Evolutionary conservation across 2,888 invertebrate species (phyloP), one percentile per base, ranked within the genome.

Genomic region (Flexamia atlantica): DNA sequence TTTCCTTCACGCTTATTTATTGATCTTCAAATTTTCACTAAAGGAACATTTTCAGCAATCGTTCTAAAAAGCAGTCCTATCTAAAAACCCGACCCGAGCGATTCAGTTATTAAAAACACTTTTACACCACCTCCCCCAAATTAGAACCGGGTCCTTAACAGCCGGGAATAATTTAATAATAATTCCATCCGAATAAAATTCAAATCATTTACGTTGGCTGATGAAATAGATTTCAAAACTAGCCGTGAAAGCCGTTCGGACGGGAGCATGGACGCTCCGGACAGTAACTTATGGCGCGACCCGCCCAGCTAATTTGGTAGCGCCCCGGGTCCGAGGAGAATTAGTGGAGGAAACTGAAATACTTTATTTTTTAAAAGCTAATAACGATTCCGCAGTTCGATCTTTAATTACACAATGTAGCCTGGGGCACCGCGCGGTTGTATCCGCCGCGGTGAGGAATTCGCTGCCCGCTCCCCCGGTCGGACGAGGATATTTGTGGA

Each of bases 281-380:
- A 36, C 36, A 40, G 36, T 70, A 70, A 70, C 40, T 70, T 70
- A 70, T 40, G 70, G 40, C 36, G 20, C 70, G 36, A 12, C 36
- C 70, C 70, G 70, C 70, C 70, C 70, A 70, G 70, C 36, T 70
- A 36, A 70, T 70, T 70, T 70, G 70, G 70, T 40, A 70, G 32
- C 70, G 70, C 70, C 70, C 40, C 28, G 12, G 70, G 70, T 36
- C 36, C 20, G 70, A 17, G 28, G 40, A 70, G 70, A 70, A 70
- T 70, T 70, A 70, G 70, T 70, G 70, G 70, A 70, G 70, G 70
- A 70, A 70, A 70, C 70, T 40, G 70, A 70, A 70, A 70, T 70
- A 70, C 70, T 70, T 70, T 70, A 70, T 70, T 70, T 70, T 64
- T 70, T 70, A 70, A 70, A 70, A 70, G 70, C 70, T 70, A 70